Conservation (phyloP, 2,797 vertebrate species). For the Cichlasoma orientale region DNA sequence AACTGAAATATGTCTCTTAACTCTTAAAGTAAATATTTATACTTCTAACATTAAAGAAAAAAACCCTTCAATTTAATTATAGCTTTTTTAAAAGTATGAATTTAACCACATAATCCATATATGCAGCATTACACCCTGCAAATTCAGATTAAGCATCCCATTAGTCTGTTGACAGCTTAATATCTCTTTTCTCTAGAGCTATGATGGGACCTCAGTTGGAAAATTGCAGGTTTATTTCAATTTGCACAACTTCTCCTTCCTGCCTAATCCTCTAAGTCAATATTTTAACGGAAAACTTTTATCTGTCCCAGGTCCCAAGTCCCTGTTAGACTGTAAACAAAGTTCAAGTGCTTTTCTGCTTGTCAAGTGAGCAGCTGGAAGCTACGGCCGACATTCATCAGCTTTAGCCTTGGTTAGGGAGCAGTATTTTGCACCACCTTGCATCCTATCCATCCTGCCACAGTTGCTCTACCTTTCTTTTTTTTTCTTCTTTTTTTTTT, state of each 20-base stretch:
- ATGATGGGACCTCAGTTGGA: slow-evolving; percentile 22
- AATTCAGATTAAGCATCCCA: slow-evolving; percentile 19
- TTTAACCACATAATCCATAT: background rate
- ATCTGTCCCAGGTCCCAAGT: slow-evolving; percentile 39
- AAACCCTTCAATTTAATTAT: background rate
- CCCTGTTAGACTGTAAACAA: slow-evolving; percentile 51
- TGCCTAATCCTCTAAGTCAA: slow-evolving; percentile 54
- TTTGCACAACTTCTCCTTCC: slow-evolving; percentile 38
- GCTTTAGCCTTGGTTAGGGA: background rate
- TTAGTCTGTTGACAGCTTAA: slow-evolving; percentile 41
- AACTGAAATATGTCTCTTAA: background rate
- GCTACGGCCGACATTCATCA: slow-evolving; percentile 42
- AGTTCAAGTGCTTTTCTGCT: slow-evolving; percentile 36
- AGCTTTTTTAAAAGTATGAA: background rate
- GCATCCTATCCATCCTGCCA: background rate
- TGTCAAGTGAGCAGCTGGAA: slow-evolving; percentile 43
- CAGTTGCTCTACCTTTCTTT: slow-evolving; percentile 2
- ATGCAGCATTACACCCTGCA: slow-evolving; percentile 10
- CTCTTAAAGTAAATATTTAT: background rate
- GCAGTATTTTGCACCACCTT: background rate
- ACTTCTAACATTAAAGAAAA: background rate
- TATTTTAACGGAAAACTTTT: slow-evolving; percentile 55
- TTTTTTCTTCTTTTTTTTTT: too few relatives aligned
- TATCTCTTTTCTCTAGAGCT: slow-evolving; percentile 41
- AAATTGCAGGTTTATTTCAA: slow-evolving; percentile 46